Conservation (phyloP, 2,797 vertebrate genomes). For the Sebastes matsubarae region DNA sequence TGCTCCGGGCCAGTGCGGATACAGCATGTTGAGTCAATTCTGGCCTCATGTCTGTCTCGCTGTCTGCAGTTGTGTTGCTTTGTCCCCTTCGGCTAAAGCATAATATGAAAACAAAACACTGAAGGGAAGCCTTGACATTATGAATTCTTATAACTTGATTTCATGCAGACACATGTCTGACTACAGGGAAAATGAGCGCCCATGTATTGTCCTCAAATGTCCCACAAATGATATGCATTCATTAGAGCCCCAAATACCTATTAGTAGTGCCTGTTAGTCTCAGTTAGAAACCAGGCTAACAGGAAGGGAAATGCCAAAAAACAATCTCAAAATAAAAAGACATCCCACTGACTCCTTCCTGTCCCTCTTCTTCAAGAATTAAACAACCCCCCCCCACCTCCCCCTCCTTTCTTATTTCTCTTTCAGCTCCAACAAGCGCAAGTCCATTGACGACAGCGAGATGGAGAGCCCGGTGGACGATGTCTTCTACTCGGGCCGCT, state of each 20-base stretch:
- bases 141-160: conserved; percentile 26
- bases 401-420: neutral
- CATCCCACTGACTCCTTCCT: neutral
- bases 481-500: conserved; percentile 94
- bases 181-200: neutral
- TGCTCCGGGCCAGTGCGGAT: conserved; percentile 29
- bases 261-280: neutral
- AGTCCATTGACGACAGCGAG: conserved; percentile 96
- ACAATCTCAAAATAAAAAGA: neutral
- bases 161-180: conserved; percentile 17
- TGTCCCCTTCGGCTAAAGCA: conserved; percentile 26
- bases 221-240: conserved; percentile 14
- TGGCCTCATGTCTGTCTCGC: conserved; percentile 40
- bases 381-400: neutral
- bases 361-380: neutral
- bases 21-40: conserved; percentile 35
- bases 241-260: neutral
- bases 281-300: neutral
- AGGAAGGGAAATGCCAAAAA: neutral
- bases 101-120: conserved; percentile 44
- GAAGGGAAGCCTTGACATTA: conserved; percentile 27
- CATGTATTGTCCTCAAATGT: conserved; percentile 23
- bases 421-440: conserved; percentile 92
- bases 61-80: conserved; percentile 32
- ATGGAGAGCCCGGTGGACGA: conserved; percentile 97